Evolutionary conservation across 2,888 invertebrate genomes (phyloP).

Genomic region (Scrobipalpa atriplicella): DNA sequence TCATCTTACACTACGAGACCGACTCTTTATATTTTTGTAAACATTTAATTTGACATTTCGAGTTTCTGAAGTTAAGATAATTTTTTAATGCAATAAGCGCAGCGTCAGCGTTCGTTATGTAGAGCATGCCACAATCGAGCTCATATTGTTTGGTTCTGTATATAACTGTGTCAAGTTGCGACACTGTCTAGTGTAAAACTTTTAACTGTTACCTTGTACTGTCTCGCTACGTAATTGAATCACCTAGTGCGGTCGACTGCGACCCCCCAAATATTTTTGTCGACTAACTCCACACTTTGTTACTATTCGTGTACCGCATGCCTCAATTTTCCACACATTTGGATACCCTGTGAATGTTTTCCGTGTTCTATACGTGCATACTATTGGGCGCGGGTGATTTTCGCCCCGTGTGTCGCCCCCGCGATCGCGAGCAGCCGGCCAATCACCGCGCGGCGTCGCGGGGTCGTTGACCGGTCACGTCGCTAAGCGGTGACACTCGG

Average conservation of each 20-base stretch:
- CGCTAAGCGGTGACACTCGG: constrained; percentile 31
- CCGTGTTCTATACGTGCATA: constrained; percentile 61
- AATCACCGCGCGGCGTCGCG: constrained; percentile 42
- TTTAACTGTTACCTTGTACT: constrained; percentile 29
- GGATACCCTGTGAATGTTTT: constrained; percentile 68
- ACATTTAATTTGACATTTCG: constrained; percentile 43
- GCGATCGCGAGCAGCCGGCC: constrained; percentile 38
- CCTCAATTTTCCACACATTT: constrained; percentile 60
- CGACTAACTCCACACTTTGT: constrained; percentile 59
- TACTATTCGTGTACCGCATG: constrained; percentile 65
- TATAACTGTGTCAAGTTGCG: constrained; percentile 52
- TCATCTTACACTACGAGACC: constrained; percentile 63
- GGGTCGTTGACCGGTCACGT: constrained; percentile 30
- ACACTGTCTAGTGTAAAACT: constrained; percentile 35
- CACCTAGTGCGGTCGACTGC: constrained; percentile 54
- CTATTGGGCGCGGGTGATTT: constrained; percentile 43
- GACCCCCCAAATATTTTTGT: constrained; percentile 69
- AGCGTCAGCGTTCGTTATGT: constrained; percentile 1
- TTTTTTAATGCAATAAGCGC: neutral
- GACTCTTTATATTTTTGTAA: constrained; percentile 44
- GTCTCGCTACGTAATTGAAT: constrained; percentile 39
- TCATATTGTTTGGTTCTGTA: constrained; percentile 59
- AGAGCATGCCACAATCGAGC: constrained; percentile 60
- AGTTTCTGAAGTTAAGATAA: constrained; percentile 37
- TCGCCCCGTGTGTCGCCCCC: constrained; percentile 48